Conservation (phyloP, 2,888 invertebrate species). For the Heteromyza rotundicornis region DNA sequence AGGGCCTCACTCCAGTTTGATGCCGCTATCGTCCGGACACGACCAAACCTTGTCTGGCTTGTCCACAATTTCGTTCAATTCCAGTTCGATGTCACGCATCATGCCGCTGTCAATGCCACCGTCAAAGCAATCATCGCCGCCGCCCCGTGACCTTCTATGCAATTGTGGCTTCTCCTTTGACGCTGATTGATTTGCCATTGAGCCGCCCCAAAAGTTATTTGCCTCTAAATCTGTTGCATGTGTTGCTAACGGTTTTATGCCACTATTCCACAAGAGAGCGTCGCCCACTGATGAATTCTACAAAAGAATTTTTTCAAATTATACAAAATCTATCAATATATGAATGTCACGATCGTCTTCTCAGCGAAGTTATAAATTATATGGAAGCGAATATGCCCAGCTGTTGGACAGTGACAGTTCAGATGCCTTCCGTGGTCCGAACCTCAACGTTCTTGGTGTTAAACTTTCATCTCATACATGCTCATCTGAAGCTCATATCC, state of each 20-base stretch:
- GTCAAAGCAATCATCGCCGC: conserved; percentile 46
- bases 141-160: conserved; percentile 14
- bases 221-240: conserved; percentile 34
- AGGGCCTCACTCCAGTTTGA: conserved; percentile 47
- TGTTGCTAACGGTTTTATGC: conserved; percentile 26
- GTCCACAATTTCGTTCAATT: conserved; percentile 65
- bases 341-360: too few relatives aligned
- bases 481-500: too few relatives aligned
- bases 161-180: conserved; percentile 21
- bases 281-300: conserved; percentile 40
- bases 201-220: conserved; percentile 44
- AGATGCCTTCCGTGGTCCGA: too few relatives aligned
- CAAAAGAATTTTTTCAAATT: conserved; percentile 12
- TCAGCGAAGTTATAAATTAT: too few relatives aligned
- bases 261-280: conserved; percentile 43
- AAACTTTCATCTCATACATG: too few relatives aligned
- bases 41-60: conserved; percentile 69
- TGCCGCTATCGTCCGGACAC: conserved; percentile 54
- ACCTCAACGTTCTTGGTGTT: too few relatives aligned
- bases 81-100: conserved; percentile 70
- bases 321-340: neutral
- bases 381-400: too few relatives aligned
- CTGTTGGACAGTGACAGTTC: too few relatives aligned
- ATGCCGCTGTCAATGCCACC: conserved; percentile 72
- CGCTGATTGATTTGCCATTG: conserved; percentile 44